Base-by-base conservation (phyloP, 2,888 invertebrate species). In the Cyclophora punctaria region DNA sequence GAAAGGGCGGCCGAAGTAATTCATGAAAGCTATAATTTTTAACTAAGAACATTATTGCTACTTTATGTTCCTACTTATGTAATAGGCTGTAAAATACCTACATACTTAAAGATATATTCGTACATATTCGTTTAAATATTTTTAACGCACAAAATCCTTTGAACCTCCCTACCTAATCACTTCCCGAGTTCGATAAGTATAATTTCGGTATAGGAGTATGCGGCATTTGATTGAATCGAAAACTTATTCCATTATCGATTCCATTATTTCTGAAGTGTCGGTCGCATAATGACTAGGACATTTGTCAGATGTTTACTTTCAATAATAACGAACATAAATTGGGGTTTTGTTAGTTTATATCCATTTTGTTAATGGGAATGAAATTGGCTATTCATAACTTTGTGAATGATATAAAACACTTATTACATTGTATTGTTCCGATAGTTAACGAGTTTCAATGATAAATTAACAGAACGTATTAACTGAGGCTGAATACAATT, bases 231-330 rank as follows among this genome's bases (percentile, higher is more conserved):
- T 59, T 52, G 49, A 62, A 59, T 53, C 48, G 45, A 55, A 62
- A 69, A 66, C 58, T 64, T 67, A 54, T 60, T 49, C 61, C 55
- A 64, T 68, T 66, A 62, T 49, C 41, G 55, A 53, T 48, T 64
- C 52, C 50, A 63, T 62, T 67, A 49, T 58, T 61, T 58, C 45
- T 37, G 41, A 48, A 60, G 53, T 48, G 53, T 45, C 51, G 49
- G 52, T 48, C 46, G 42, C 45, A 43, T 56, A 54, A 55, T 50
- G 44, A 46, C 48, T 48, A 45, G 48, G 40, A 41, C 44, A 55
- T 55, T 53, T 48, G 52, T 56, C 51, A 46, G 46, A 40, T 46
- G 41, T 46, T 49, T 37, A 44, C 20, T 47, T 57, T 55, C 41
- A 52, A 55, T 55, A 48, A 46, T 55, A 48, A 46, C 48, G 7